Percentiles rank a stretch among this genome's conserved stretches.
Conservation (phyloP, 2,113 vertebrate genomes). For the Cynoglossus semilaevis region DNA sequence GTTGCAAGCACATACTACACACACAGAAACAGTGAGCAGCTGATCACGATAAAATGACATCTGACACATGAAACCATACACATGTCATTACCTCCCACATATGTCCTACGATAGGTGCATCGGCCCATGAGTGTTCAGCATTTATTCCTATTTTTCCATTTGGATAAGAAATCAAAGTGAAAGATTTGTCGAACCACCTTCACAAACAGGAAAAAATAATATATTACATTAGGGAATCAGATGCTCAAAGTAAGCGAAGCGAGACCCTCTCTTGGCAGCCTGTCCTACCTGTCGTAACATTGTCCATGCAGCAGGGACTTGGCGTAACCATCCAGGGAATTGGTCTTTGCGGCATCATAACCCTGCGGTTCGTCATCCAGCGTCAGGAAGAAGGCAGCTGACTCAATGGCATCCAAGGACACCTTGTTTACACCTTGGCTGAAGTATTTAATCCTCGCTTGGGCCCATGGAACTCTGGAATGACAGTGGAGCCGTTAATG, state of each 20-base stretch:
- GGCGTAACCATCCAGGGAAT: slow-evolving; percentile 84
- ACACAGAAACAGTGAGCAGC: slow-evolving; percentile 16
- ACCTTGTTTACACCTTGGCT: slow-evolving; percentile 79
- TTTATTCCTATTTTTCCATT: slow-evolving; percentile 88
- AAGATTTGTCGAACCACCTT: slow-evolving; percentile 95
- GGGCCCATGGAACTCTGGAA: slow-evolving; percentile 86
- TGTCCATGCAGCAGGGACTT: slow-evolving; percentile 91
- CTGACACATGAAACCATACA: background rate
- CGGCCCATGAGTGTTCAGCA: slow-evolving; percentile 87
- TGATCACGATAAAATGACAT: background rate
- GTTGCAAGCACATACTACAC: slow-evolving; percentile 83
- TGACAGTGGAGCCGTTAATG: background rate
- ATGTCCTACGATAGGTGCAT: slow-evolving; percentile 86
- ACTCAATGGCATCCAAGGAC: slow-evolving; percentile 84
- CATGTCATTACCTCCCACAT: slow-evolving; percentile 86
- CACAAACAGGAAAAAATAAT: background rate
- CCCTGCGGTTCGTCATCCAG: slow-evolving; percentile 84
- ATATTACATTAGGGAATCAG: no score
- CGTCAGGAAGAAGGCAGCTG: slow-evolving; percentile 86
- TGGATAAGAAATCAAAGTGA: slow-evolving; percentile 83
- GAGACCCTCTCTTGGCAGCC: background rate
- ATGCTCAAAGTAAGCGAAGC: background rate
- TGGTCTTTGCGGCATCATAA: slow-evolving; percentile 58
- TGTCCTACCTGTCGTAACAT: slow-evolving; percentile 85
- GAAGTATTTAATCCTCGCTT: slow-evolving; percentile 83